Base-by-base conservation (phyloP, 2,797 vertebrate species). In the Peromyscus aztecus region DNA sequence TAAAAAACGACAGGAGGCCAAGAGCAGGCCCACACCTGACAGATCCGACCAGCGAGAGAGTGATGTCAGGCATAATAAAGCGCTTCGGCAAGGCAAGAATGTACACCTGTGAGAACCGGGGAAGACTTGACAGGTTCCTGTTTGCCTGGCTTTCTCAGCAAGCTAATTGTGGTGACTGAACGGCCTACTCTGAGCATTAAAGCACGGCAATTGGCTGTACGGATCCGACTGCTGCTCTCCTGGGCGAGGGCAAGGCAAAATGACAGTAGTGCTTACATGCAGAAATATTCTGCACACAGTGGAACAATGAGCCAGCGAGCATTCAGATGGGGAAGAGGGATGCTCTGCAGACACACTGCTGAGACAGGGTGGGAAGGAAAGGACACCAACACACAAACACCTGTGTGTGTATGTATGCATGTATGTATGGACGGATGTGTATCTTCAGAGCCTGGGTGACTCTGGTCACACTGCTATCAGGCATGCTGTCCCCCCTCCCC, bases 111-210 rank as follows among this genome's bases (percentile, higher is more conserved):
- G 73, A 95, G 94, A 98, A 94, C 34, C 78, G 57, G 59, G 89
- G 92, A 24, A 52, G 87, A 95, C 94, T 92, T 96, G 90, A 97
- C 59, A 97, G 92, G 93, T 96, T 97, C 93, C 90, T 97, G 71
- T 96, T 97, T 96, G 95, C 93, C 86, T 80, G 43, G 94, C 92
- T 97, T 90, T 75, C 93, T 97, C 97, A 95, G 92, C 63, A 91
- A 97, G 86, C 93, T 98, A 97, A 98, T 97, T 89, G 96, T 17
- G 97, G 67, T 76, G 96, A 90, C 96, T 91, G 94, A 97, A 69
- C 86, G n/a, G 94, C 59, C 89, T 49, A 95, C 83, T 94, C 92
- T 14, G 81, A 92, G 61, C 94, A 96, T 8, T 61, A 88, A 40
- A 63, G 71, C 96, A 91, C 96, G 71, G 95, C 59, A 61, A 3